Percentiles rank a stretch among this genome's conserved stretches.
These are phyloP conservation scores for Andrena haemorrhoa DNA, from an alignment of 2,888 invertebrate genomes.

Conservation along the genomic window DNA sequence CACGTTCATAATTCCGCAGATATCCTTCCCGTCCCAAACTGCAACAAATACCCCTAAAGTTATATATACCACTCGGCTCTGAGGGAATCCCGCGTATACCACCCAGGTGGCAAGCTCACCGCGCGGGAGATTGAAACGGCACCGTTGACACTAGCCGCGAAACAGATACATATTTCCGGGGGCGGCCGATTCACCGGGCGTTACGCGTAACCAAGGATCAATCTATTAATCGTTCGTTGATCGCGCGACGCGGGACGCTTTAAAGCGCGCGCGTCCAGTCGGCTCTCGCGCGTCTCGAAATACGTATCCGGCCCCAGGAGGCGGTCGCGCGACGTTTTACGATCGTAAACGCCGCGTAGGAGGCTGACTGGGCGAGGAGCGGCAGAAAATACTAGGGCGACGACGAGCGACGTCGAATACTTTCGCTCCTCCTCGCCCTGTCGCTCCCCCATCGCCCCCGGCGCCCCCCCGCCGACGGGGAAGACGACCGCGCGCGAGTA, in stretches of 20 bases:
- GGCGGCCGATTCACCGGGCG: constrained; percentile 26
- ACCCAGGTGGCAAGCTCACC: not conserved
- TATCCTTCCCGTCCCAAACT: too few relatives aligned
- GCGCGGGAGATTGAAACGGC: constrained; percentile 35
- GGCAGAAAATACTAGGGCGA: constrained; percentile 64
- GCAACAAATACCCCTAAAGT: not conserved
- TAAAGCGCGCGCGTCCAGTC: constrained; percentile 1
- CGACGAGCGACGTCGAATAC: constrained; percentile 63
- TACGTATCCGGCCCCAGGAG: constrained; percentile 60
- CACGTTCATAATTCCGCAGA: too few relatives aligned
- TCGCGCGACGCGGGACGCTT: constrained; percentile 29
- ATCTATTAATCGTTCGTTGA: constrained; percentile 65
- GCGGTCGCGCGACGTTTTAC: constrained; percentile 56
- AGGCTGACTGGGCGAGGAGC: constrained; percentile 34
- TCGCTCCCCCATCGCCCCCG: not conserved
- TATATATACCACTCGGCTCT: not conserved
- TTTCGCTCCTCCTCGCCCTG: constrained; percentile 24
- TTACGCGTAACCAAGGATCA: constrained; percentile 59
- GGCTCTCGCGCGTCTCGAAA: constrained; percentile 55
- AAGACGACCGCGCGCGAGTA: constrained; percentile 12
- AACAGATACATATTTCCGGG: constrained; percentile 46
- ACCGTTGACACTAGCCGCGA: not conserved
- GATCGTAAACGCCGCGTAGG: constrained; percentile 58
- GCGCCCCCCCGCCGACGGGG: not conserved
- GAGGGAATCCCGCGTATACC: not conserved